These are phyloP conservation scores for Myanophis thanlyinensis DNA, from an alignment of 2,113 vertebrate genomes.

Conservation along the genomic window DNA sequence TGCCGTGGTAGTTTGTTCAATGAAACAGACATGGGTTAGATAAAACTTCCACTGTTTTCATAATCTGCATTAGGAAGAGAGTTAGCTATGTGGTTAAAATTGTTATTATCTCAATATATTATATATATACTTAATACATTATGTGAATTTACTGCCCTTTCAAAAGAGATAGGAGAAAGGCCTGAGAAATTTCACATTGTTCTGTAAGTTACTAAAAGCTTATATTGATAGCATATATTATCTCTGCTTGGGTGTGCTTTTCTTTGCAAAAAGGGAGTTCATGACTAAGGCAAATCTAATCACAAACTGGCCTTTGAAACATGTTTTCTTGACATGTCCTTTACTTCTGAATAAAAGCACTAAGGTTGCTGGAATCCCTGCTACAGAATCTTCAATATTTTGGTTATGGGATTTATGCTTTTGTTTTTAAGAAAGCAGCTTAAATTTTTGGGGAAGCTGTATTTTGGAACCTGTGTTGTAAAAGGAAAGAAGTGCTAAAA, in stretches of 20 bases:
- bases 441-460: conserved; percentile 5
- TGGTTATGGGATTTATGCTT: background rate
- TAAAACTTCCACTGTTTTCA: background rate
- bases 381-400: background rate
- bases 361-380: conserved; percentile 21
- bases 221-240: conserved; percentile 42
- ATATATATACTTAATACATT: background rate
- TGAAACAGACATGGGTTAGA: background rate
- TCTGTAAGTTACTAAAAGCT: conserved; percentile 8
- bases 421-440: background rate
- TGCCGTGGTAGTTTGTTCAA: background rate
- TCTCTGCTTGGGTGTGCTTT: conserved; percentile 29
- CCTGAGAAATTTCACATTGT: conserved; percentile 17
- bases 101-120: conserved; percentile 16
- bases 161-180: background rate
- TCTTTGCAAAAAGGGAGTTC: background rate
- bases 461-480: background rate
- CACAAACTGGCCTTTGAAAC: conserved; percentile 55
- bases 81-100: background rate
- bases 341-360: conserved; percentile 7
- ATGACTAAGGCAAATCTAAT: conserved; percentile 10
- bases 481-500: background rate
- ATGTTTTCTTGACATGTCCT: conserved; percentile 13
- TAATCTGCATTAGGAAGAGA: background rate
- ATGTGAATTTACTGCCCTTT: background rate